phyloP scores from a whole-genome alignment of 2,888 invertebrate species.

The Cenopis cana region DNA sequence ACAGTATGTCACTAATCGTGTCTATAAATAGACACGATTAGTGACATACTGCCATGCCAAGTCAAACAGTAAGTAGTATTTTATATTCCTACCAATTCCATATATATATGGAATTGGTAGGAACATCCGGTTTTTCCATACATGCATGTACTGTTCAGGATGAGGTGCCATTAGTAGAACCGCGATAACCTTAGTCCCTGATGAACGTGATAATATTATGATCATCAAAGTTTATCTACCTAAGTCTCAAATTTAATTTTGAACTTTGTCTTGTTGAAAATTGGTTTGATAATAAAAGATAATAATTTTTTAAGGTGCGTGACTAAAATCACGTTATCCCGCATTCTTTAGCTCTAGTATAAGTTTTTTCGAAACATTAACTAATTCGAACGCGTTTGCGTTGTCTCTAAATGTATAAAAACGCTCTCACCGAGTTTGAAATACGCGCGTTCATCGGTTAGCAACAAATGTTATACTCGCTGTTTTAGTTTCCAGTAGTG shows the following conservation, averaged over 20 bases:
- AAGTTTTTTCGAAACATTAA: too few relatives aligned
- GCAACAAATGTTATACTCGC: too few relatives aligned
- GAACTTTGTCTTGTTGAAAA: not conserved
- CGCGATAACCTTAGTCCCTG: slow-evolving; percentile 37
- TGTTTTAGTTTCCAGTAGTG: too few relatives aligned
- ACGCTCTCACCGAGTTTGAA: too few relatives aligned
- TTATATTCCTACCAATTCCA: too few relatives aligned
- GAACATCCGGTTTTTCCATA: slow-evolving; percentile 3
- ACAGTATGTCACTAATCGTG: too few relatives aligned
- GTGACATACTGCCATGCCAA: not conserved
- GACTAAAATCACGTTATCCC: too few relatives aligned
- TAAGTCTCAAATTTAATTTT: not conserved
- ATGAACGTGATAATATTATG: not conserved
- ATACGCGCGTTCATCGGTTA: too few relatives aligned
- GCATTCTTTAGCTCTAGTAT: too few relatives aligned
- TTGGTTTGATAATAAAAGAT: not conserved
- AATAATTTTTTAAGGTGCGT: not conserved
- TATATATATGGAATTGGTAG: not conserved
- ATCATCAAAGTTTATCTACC: too few relatives aligned
- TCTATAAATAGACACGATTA: not conserved
- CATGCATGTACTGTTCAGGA: slow-evolving; percentile 11
- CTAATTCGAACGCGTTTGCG: too few relatives aligned
- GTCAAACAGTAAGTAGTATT: not conserved
- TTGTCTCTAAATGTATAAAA: too few relatives aligned
- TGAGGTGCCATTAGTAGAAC: slow-evolving; percentile 36